A percentile compares a stretch with the other conserved stretches of the same genome.
Evolutionary conservation across 2,113 vertebrate species (phyloP).

Genomic region (Astur gentilis): DNA sequence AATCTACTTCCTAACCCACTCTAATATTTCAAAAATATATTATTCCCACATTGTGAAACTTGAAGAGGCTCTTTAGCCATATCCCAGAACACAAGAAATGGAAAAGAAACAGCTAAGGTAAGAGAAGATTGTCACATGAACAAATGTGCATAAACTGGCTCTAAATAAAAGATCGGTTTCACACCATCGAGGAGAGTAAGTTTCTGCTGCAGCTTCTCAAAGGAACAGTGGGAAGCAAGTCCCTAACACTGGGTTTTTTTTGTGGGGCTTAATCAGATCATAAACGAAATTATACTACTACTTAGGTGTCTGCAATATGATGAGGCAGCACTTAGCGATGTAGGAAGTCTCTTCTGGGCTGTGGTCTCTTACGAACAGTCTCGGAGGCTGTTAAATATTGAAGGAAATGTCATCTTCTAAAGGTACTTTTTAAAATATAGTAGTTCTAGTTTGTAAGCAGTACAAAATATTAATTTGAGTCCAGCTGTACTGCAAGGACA

Average conservation of each 20-base stretch:
- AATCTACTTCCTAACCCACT: not conserved
- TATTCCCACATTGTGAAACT: not conserved
- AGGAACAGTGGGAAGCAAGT: not conserved
- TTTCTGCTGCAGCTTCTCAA: not conserved
- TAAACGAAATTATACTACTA: not conserved
- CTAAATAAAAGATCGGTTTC: not conserved
- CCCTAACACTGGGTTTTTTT: not conserved
- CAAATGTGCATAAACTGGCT: not conserved
- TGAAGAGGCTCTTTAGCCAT: not conserved
- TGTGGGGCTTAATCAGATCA: not conserved
- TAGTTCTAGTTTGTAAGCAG: not conserved
- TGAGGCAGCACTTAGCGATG: fast-evolving
- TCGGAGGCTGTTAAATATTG: not conserved
- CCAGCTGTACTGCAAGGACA: not conserved
- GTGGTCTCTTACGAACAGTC: not conserved
- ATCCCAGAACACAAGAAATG: not conserved
- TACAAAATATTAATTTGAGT: not conserved
- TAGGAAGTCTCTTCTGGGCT: not conserved
- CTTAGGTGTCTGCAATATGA: not conserved
- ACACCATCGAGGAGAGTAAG: not conserved
- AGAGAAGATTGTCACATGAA: not conserved
- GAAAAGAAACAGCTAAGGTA: not conserved
- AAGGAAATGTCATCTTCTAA: not conserved
- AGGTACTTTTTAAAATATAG: not conserved
- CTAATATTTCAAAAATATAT: not conserved